These are phyloP conservation scores for Coendou prehensilis DNA, from an alignment of 2,797 vertebrate species.

Conservation along the genomic window DNA sequence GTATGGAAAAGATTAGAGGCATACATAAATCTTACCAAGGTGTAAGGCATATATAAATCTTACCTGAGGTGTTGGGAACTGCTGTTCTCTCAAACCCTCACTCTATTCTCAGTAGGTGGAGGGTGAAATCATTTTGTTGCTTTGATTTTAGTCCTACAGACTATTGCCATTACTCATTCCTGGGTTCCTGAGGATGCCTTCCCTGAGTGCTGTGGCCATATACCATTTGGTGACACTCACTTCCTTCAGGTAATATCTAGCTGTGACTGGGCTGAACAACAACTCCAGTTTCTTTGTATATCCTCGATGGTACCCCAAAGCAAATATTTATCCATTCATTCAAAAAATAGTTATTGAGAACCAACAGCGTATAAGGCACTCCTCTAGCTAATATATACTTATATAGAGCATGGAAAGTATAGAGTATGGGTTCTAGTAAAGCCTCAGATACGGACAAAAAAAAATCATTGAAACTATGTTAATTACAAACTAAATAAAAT, in stretches of 20 bases:
- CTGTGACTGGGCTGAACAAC: neutral
- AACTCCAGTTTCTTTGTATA: neutral
- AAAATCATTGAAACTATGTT: neutral
- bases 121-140: neutral
- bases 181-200: neutral
- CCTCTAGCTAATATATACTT: neutral
- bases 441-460: neutral
- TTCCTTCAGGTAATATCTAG: conserved; percentile 1
- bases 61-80: neutral
- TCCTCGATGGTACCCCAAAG: neutral
- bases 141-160: neutral
- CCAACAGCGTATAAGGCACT: neutral
- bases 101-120: neutral
- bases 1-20: neutral
- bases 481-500: neutral
- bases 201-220: no score
- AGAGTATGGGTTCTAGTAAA: neutral
- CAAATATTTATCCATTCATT: neutral
- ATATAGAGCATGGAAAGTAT: neutral
- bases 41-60: neutral
- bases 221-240: neutral
- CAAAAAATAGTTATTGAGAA: neutral
- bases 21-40: neutral
- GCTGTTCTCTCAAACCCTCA: neutral
- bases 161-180: neutral